These are phyloP conservation scores for Aspidapion aeneum DNA, from an alignment of 2,888 invertebrate genomes.

Conservation along the genomic window DNA sequence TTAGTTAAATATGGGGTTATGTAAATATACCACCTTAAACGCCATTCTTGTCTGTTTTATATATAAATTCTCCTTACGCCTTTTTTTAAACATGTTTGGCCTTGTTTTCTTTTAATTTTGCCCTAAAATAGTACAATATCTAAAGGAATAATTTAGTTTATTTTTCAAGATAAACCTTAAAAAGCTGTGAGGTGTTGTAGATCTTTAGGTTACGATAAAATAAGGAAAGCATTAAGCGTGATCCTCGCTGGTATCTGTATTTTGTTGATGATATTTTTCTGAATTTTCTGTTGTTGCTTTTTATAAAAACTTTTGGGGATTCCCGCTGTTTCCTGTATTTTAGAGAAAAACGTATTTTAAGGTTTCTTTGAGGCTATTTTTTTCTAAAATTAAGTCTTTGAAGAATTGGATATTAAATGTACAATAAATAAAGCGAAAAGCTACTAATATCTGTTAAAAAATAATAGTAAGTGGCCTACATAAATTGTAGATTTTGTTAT, in stretches of 20 bases:
- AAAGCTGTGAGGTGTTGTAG: too few species aligned
- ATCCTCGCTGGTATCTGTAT: background rate
- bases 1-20: too few species aligned
- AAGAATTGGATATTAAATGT: constrained; percentile 27
- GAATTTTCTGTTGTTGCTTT: background rate
- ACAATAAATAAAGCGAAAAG: constrained; percentile 22
- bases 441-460: background rate
- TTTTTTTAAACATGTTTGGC: too few species aligned
- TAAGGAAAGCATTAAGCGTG: background rate
- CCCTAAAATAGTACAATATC: too few species aligned
- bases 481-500: constrained; percentile 19
- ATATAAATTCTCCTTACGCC: too few species aligned
- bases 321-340: background rate
- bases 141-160: background rate
- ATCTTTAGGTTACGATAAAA: background rate
- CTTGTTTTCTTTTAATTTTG: too few species aligned
- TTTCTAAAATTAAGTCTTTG: constrained; percentile 13
- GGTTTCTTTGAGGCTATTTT: background rate
- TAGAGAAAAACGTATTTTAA: background rate
- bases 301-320: background rate
- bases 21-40: too few species aligned
- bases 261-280: background rate
- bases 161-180: too few species aligned
- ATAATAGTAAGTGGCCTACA: constrained; percentile 16
- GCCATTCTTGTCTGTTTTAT: too few species aligned